A percentile compares a stretch with the other conserved stretches of the same genome.
Evolutionary conservation across 2,113 vertebrate genomes (phyloP).

Genomic region (Perca schrenkii): DNA sequence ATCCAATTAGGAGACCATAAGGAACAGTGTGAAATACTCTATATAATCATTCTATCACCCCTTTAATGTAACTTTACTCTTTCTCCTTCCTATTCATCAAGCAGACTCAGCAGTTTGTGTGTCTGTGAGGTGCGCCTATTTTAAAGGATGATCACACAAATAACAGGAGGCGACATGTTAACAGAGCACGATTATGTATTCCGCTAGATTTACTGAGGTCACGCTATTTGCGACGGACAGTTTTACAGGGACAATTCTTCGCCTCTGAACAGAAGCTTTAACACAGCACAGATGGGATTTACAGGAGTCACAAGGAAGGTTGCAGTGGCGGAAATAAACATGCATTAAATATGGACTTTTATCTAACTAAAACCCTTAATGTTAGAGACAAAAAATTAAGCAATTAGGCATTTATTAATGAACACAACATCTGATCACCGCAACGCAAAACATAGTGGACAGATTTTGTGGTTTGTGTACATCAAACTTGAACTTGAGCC

Average conservation of each 20-base stretch:
- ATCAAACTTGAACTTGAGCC: too few relatives aligned
- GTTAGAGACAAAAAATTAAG: not conserved
- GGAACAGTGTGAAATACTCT: too few relatives aligned
- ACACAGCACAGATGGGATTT: not conserved
- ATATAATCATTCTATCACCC: too few relatives aligned
- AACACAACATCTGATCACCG: not conserved
- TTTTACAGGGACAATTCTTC: not conserved
- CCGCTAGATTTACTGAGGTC: not conserved
- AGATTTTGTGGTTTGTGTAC: too few relatives aligned
- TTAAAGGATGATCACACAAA: not conserved
- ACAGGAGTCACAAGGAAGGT: not conserved
- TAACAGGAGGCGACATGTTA: not conserved
- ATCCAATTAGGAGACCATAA: too few relatives aligned
- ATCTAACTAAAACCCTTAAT: not conserved
- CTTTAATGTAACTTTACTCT: not conserved
- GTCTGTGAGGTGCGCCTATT: not conserved
- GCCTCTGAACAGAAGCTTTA: not conserved
- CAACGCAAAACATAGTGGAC: not conserved
- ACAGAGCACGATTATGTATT: not conserved
- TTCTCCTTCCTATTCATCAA: not conserved
- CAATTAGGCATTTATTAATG: too few relatives aligned
- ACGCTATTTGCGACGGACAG: not conserved
- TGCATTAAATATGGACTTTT: not conserved
- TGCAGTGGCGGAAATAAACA: not conserved
- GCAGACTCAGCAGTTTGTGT: not conserved